Base-by-base conservation (phyloP, 2,888 invertebrate species). In the Mythimna lalbum region DNA sequence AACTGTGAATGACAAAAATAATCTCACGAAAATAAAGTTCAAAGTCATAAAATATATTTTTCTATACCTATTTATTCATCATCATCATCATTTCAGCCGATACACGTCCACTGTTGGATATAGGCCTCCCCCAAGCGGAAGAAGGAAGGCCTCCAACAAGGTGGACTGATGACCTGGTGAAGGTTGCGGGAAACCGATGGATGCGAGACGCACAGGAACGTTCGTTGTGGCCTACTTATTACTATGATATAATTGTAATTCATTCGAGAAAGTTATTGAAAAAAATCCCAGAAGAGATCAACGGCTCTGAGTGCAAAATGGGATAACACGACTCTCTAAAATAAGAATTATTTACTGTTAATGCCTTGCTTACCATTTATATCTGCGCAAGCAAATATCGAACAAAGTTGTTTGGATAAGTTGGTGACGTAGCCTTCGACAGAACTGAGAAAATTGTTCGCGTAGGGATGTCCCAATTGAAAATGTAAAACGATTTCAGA, bases 251-350 rank as follows among this genome's bases (percentile, higher is more conserved):
- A 47, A n/a, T 17, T 19, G 2, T n/a, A 49, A n/a, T 7, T 49
- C 14, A 9, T 47, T 47, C 47, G 17, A 47, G 47, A 47, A 47
- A 47, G 19, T 47, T n/a, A 36, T 36, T n/a, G 0, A 67, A 36
- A 68, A 53, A 31, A n/a, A 36, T 9, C 17, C 14, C 5, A 59
- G 7, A 59, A 12, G 52, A 65, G 6, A 47, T 52, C 19, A 43
- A 72, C 50, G 23, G 36, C 21, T 56, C 12, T 12, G n/a, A 2
- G 49, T 33, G 19, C 23, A 6, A 69, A 76, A 61, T 47, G 4
- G 9, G 43, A 52, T 27, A 27, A 19, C 65, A 72, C 62, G 76
- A 63, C n/a, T 62, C 27, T 72, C 65, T 76, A 71, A 71, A 76
- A 53, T 53, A 57, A 62, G 57, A 65, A 55, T 36, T 21, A 49